A percentile compares a stretch with the other conserved stretches of the same genome.
Conservation (phyloP, 2,888 invertebrate species). For the Xylota segnis region DNA sequence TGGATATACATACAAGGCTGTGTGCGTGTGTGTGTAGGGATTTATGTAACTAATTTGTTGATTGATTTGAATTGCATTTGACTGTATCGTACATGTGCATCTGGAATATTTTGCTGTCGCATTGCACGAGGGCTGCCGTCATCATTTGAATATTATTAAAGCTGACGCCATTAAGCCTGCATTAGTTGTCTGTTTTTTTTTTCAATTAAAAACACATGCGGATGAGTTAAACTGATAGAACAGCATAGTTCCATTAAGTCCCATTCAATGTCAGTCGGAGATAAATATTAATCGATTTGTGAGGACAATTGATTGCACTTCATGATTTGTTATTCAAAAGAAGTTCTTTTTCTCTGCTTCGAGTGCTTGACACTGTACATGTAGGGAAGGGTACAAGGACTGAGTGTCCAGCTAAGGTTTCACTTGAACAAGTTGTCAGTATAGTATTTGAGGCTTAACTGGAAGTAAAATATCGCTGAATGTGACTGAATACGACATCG, state of each 20-base stretch:
- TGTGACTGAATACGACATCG: too few species aligned
- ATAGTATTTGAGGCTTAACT: too few species aligned
- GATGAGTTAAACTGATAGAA: background rate
- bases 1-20: background rate
- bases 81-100: slow-evolving; percentile 17
- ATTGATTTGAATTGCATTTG: slow-evolving; percentile 56
- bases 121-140: background rate
- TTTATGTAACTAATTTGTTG: slow-evolving; percentile 40
- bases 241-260: background rate
- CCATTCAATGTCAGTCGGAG: background rate
- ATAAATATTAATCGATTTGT: too few species aligned
- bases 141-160: slow-evolving; percentile 28
- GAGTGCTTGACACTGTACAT: too few species aligned
- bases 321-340: too few species aligned
- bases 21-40: too few species aligned
- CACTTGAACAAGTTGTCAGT: too few species aligned
- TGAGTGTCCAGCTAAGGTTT: too few species aligned
- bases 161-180: slow-evolving; percentile 18
- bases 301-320: too few species aligned
- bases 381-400: too few species aligned
- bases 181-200: background rate
- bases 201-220: slow-evolving; percentile 9
- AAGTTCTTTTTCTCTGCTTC: too few species aligned
- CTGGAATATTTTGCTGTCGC: slow-evolving; percentile 4
- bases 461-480: too few species aligned